Evolutionary conservation across 2,888 invertebrate genomes (phyloP).

Genomic region (Tanytarsus gracilentus): DNA sequence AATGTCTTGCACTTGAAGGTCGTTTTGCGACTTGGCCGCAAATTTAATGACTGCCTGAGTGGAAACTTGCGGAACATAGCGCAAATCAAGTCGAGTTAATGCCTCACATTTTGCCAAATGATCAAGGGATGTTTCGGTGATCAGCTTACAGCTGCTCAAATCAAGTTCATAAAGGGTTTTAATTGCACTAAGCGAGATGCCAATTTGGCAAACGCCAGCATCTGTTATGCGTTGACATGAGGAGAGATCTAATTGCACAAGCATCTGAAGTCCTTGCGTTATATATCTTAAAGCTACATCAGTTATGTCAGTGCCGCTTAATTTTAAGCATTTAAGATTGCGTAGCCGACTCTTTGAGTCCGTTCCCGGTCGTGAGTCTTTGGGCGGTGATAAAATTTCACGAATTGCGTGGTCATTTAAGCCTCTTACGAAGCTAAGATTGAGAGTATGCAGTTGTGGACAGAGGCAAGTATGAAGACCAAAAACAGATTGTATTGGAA

Average conservation of each 20-base stretch:
- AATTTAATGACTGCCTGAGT: conserved; percentile 76
- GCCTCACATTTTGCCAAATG: conserved; percentile 69
- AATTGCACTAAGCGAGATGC: conserved; percentile 59
- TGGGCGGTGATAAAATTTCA: conserved; percentile 78
- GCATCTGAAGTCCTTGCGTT: conserved; percentile 63
- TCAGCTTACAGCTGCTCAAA: conserved; percentile 69
- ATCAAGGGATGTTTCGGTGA: conserved; percentile 74
- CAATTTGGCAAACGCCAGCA: conserved; percentile 80
- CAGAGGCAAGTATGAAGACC: conserved; percentile 74
- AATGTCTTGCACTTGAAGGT: conserved; percentile 69
- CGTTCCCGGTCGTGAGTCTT: conserved; percentile 71
- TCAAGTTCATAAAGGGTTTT: conserved; percentile 63
- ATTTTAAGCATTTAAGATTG: conserved; percentile 61
- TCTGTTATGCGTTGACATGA: conserved; percentile 83
- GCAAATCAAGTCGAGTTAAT: conserved; percentile 61
- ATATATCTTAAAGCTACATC: conserved; percentile 65
- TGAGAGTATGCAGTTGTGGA: conserved; percentile 66
- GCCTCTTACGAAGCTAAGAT: conserved; percentile 78
- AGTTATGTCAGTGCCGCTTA: conserved; percentile 83
- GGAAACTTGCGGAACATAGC: conserved; percentile 71
- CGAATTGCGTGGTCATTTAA: conserved; percentile 75
- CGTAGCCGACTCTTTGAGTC: conserved; percentile 68
- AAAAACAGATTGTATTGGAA: conserved; percentile 66
- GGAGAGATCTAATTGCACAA: conserved; percentile 69
- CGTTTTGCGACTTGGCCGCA: conserved; percentile 69